Percentiles rank a stretch among this genome's conserved stretches.
Evolutionary conservation across 2,113 vertebrate species (phyloP).

Genomic region (Bathybates hornii): DNA sequence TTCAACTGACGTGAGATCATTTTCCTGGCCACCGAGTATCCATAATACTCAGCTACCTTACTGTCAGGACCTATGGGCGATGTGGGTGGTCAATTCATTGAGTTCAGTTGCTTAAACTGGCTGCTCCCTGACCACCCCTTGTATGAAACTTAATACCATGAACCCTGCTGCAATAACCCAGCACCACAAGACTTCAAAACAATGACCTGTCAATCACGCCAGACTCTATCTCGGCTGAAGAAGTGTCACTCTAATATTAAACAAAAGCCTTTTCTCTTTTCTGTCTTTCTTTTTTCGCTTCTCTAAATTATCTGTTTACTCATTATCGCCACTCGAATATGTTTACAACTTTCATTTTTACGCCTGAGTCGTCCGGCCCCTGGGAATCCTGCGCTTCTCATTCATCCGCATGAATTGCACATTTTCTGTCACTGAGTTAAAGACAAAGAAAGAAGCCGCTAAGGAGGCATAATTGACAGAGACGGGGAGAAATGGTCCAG

Average conservation of each 20-base stretch:
- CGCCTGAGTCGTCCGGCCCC: neutral
- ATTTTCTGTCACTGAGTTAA: neutral
- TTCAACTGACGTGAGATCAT: neutral
- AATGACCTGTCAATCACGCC: slow-evolving; percentile 57
- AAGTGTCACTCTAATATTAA: neutral
- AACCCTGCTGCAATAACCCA: slow-evolving; percentile 62
- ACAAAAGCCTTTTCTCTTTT: neutral
- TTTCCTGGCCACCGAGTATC: slow-evolving; percentile 25
- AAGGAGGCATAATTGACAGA: neutral
- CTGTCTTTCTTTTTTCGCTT: neutral
- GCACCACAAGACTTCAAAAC: slow-evolving; percentile 40
- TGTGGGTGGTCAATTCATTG: slow-evolving; percentile 61
- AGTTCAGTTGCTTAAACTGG: slow-evolving; percentile 50
- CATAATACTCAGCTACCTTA: slow-evolving; percentile 61
- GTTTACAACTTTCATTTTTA: slow-evolving; percentile 7
- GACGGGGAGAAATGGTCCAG: slow-evolving; percentile 12
- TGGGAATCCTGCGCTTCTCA: neutral
- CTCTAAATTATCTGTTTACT: neutral
- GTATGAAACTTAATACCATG: slow-evolving; percentile 53
- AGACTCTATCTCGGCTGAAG: neutral
- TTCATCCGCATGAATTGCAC: neutral
- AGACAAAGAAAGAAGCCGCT: slow-evolving; percentile 7
- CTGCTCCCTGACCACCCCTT: slow-evolving; percentile 37
- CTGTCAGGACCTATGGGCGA: neutral
- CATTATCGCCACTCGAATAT: neutral